Evolutionary conservation across 2,113 vertebrate species (phyloP), one percentile per base, ranked within the genome.

Genomic region (Formicarius rufipectus): DNA sequence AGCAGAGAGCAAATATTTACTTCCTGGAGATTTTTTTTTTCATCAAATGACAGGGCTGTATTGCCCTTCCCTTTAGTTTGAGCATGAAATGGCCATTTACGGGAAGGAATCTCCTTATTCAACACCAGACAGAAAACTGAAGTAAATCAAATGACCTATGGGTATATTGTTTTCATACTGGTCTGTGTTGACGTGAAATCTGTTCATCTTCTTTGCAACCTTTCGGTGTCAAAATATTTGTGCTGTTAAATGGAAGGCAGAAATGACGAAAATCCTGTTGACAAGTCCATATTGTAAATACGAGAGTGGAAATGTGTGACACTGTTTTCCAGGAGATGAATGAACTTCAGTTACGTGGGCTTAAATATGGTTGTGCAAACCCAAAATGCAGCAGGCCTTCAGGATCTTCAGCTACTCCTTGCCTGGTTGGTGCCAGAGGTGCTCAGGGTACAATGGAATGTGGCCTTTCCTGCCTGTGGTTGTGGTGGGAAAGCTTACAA

Each of bases 1-100:
- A 85, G 19, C 60, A 91, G n/a, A 88, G 49, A 77, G 83, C 45
- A 94, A 94, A 84, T 80, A 84, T 31, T 89, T 76, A 67, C 68
- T 90, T 90, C 67, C 68, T 86, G 52, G 42, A 77, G 47, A 9
- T 9, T 10, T 47, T 80, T 47, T 80, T 64, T 85, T 42, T 8
- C 31, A 28, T 76, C 30, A 40, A 83, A 52, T 52, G 53, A 45
- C 50, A 52, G 15, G 63, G 39, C 40, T 85, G 9, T 69, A 27
- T 83, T 93, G 31, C 19, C 67, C 39, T 60, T 67, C 45, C 24
- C 39, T 88, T 64, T 69, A 39, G 42, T 81, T n/a, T 71, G 53
- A 64, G 53, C 24, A 12, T 56, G 63, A 77, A 95, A 40, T 45
- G 44, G 49, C 40, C 28, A 28, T 69, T 85, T 52, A 42, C 12